Evolutionary conservation across 1,140 invertebrate species (phyloP).

Genomic region (Sarcophaga peregrina): DNA sequence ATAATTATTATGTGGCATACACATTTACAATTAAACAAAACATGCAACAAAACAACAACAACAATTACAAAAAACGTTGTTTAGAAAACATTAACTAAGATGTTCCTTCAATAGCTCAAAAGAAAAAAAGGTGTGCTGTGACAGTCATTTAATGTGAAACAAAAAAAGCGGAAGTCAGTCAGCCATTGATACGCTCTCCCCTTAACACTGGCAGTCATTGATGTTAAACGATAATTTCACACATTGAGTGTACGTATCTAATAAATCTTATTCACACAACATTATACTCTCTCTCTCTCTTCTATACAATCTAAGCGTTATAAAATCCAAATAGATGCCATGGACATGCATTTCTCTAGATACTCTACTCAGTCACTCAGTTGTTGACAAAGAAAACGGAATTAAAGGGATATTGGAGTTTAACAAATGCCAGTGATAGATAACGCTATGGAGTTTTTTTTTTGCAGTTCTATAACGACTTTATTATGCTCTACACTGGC

Average conservation of each 20-base stretch:
- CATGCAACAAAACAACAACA: not conserved
- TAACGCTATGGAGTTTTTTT: no score
- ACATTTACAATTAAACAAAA: not conserved
- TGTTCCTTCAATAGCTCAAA: not conserved
- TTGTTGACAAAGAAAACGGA: no score
- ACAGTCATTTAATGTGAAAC: constrained; percentile 9
- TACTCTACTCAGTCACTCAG: no score
- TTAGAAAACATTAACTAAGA: constrained; percentile 11
- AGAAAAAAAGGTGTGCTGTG: constrained; percentile 3
- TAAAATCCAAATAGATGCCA: no score
- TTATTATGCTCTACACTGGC: no score
- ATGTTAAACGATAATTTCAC: constrained; percentile 10
- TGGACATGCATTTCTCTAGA: no score
- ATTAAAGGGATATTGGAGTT: no score
- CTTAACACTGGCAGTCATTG: not conserved
- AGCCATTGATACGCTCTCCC: not conserved
- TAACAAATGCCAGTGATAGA: no score
- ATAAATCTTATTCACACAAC: constrained; percentile 15
- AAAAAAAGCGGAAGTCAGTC: constrained; percentile 6
- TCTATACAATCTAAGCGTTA: no score
- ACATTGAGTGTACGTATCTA: not conserved
- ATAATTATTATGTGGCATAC: constrained; percentile 9
- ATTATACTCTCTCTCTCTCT: no score
- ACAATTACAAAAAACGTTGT: not conserved
- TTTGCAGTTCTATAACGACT: no score